Base-by-base conservation (phyloP, 2,888 invertebrate species). In the Phania funesta region DNA sequence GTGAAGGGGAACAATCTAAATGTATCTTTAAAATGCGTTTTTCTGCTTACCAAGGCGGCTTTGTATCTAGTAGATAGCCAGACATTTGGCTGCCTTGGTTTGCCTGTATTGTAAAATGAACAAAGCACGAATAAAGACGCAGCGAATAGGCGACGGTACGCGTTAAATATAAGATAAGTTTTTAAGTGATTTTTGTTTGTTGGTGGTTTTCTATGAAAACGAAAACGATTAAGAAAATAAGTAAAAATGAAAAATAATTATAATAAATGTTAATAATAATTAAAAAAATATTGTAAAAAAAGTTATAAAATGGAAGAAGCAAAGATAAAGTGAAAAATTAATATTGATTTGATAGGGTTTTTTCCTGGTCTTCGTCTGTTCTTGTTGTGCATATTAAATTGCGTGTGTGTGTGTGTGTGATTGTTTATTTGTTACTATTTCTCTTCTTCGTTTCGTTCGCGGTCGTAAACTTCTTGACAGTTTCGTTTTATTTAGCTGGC, bases 21-120 rank as follows among this genome's bases (percentile, higher is more conserved):
- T 74, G 52, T 78, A 82, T 82, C 82, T 78, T 1, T 60, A 78
- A 77, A 82, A 46, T 82, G 70, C 74, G 78, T 78, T 74, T 44
- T 24, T 60, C 67, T n/a, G n/a, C n/a, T 68, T n/a, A 64, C 26
- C 32, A 44, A 75, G 65, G 82, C 82, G 82, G 82, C 82, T 78
- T 82, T 70, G 67, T 81, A 81, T 81, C 81, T 81, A 46, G 22
- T 32, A 76, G 76, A 81, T 71, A 65, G 54, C 65, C 73, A 78
- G 65, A 78, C 82, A 64, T 75, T 65, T 70, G 29, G 52, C 74
- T 70, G 68, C 52, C 46, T 60, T 52, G 26, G 52, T 75, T 75
- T 78, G 78, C 58, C 82, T 78, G 78, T 82, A 82, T 82, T 82
- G 70, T 78, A 78, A 74, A 78, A 64, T 82, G 82, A 78, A 78